These are phyloP conservation scores for Spea bombifrons DNA, from an alignment of 2,113 vertebrate genomes.

Conservation along the genomic window DNA sequence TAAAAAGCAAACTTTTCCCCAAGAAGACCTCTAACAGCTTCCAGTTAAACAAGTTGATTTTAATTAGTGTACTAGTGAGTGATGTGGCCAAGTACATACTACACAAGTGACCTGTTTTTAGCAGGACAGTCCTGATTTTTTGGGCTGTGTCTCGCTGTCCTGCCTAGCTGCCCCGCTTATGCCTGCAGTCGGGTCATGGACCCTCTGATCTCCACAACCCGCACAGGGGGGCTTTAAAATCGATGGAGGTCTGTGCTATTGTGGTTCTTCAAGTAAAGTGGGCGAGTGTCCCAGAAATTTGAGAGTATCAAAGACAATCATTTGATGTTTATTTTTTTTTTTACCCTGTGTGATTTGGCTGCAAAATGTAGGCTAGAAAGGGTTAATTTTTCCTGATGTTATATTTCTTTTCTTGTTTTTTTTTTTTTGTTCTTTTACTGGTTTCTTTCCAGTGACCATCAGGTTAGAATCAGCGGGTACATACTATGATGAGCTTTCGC, in stretches of 20 bases:
- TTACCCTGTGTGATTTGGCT: slow-evolving; percentile 20
- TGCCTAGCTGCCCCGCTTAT: no score
- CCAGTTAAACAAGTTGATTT: no score
- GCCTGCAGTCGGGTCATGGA: no score
- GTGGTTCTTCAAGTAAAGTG: not conserved
- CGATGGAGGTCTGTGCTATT: not conserved
- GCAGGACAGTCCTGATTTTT: no score
- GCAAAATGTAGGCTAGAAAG: not conserved
- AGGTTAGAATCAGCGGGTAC: slow-evolving; percentile 38
- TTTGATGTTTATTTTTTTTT: slow-evolving; percentile 17
- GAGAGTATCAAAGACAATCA: slow-evolving; percentile 20
- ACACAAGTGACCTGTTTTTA: no score
- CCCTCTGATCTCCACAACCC: not conserved
- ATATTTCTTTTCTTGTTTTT: not conserved
- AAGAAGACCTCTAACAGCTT: no score
- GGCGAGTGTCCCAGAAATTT: not conserved
- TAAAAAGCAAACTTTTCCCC: no score
- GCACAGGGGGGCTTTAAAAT: not conserved
- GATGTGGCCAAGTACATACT: no score
- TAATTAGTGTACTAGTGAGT: no score
- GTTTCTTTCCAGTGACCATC: slow-evolving; percentile 38
- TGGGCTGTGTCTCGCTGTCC: no score
- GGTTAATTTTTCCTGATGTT: slow-evolving; percentile 34
- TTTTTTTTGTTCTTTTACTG: not conserved
- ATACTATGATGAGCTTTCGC: slow-evolving; percentile 30